phyloP scores from a whole-genome alignment of 2,797 vertebrate species.

The Selene dorsalis region DNA sequence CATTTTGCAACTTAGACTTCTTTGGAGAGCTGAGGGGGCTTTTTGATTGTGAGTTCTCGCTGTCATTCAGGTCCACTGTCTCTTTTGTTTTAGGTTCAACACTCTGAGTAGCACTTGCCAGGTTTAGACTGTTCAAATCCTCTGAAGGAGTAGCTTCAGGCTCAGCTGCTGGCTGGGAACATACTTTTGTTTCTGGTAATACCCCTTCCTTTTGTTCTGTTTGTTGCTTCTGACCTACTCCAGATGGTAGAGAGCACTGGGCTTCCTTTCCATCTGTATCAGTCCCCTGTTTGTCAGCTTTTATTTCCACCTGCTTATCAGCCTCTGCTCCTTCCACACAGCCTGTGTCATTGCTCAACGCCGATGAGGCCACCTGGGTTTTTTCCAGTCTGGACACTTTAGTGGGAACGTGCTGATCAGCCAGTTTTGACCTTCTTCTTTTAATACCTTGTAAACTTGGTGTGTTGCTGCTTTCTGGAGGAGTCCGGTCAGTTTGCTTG shows the following conservation, averaged over 20 bases:
- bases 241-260: background rate
- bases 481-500: constrained; percentile 4
- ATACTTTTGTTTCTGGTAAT: constrained; percentile 7
- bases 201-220: constrained; percentile 16
- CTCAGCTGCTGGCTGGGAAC: constrained; percentile 21
- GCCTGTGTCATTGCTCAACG: constrained; percentile 14
- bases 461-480: background rate
- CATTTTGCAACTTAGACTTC: background rate
- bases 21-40: constrained; percentile 9
- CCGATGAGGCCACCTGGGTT: constrained; percentile 25
- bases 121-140: constrained; percentile 3
- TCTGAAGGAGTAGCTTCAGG: constrained; percentile 18
- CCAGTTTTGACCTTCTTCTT: constrained; percentile 41
- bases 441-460: constrained; percentile 26
- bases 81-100: constrained; percentile 15
- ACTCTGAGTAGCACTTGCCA: background rate
- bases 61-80: constrained; percentile 2
- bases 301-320: constrained; percentile 29
- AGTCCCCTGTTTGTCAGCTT: constrained; percentile 16
- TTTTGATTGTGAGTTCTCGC: constrained; percentile 18
- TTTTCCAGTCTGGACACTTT: constrained; percentile 56
- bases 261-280: background rate
- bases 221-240: background rate
- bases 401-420: constrained; percentile 53
- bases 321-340: constrained; percentile 5